Percentiles rank a stretch among this genome's conserved stretches.
phyloP scores from a whole-genome alignment of 2,113 vertebrate species.

The Apteryx mantelli region DNA sequence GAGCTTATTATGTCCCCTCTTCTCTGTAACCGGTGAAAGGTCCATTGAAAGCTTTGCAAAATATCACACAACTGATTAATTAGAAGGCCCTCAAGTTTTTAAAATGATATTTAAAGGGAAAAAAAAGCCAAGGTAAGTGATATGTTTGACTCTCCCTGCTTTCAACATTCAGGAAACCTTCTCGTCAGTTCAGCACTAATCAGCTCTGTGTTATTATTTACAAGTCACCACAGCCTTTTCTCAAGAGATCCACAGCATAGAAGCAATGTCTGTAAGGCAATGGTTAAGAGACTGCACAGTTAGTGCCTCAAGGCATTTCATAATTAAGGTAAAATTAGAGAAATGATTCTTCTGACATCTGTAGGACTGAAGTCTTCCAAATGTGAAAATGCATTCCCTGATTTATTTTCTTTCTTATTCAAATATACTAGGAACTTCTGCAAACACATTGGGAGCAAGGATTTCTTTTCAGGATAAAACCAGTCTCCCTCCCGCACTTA shows the following conservation, averaged over 20 bases:
- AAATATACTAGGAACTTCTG: conserved; percentile 26
- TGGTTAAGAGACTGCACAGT: not conserved
- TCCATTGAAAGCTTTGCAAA: conserved; percentile 3
- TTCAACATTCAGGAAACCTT: conserved; percentile 32
- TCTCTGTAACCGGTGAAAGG: not conserved
- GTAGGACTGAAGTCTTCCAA: conserved; percentile 42
- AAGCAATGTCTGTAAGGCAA: conserved; percentile 24
- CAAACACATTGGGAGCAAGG: conserved; percentile 4
- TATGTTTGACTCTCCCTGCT: not conserved
- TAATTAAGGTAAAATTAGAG: conserved; percentile 71
- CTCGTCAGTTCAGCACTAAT: conserved; percentile 52
- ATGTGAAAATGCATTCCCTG: not conserved
- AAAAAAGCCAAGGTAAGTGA: not conserved
- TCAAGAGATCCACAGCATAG: conserved; percentile 1
- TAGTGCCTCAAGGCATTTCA: conserved; percentile 40
- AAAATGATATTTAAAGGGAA: conserved; percentile 22
- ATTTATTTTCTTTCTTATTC: not conserved
- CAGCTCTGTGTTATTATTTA: conserved; percentile 47
- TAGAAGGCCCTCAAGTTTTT: not conserved
- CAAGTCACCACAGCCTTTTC: conserved; percentile 36
- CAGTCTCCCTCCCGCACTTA: not conserved
- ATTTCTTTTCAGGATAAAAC: conserved; percentile 33
- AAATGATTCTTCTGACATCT: conserved; percentile 50
- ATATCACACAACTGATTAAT: not conserved
- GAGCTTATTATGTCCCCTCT: not conserved